Evolutionary conservation across 2,888 invertebrate species (phyloP).

Genomic region (Athalia circularis): DNA sequence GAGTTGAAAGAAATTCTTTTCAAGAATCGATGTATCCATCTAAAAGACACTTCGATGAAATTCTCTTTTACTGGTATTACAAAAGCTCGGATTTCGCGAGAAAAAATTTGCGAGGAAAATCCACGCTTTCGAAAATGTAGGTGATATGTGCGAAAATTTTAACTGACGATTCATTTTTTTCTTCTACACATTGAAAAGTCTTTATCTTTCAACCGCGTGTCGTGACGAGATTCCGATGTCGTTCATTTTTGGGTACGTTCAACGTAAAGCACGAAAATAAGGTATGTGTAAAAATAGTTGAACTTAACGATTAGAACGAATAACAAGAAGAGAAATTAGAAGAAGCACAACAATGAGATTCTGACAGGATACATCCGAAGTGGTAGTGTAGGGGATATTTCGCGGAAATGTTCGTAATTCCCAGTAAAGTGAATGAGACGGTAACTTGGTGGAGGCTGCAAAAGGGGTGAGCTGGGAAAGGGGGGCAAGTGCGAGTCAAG

Average conservation of each 20-base stretch:
- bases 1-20: slow-evolving; percentile 15
- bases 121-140: slow-evolving; percentile 45
- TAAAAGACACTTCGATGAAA: slow-evolving; percentile 16
- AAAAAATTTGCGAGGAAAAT: slow-evolving; percentile 38
- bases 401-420: slow-evolving; percentile 45
- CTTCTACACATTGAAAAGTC: too few species aligned
- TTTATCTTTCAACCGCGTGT: too few species aligned
- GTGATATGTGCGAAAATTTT: too few species aligned
- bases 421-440: slow-evolving; percentile 46
- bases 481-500: not conserved
- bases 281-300: too few species aligned
- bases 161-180: too few species aligned
- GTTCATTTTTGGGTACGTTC: too few species aligned
- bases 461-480: not conserved
- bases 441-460: not conserved
- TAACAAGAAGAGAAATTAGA: slow-evolving; percentile 4
- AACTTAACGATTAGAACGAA: too few species aligned
- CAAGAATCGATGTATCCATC: slow-evolving; percentile 20
- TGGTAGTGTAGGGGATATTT: slow-evolving; percentile 27
- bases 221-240: too few species aligned
- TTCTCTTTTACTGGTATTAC: slow-evolving; percentile 1
- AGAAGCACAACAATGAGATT: slow-evolving; percentile 54
- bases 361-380: slow-evolving; percentile 1
- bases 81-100: not conserved
- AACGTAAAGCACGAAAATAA: too few species aligned